phyloP scores from a whole-genome alignment of 2,888 invertebrate species.

The Prosopocoilus inquinatus region DNA sequence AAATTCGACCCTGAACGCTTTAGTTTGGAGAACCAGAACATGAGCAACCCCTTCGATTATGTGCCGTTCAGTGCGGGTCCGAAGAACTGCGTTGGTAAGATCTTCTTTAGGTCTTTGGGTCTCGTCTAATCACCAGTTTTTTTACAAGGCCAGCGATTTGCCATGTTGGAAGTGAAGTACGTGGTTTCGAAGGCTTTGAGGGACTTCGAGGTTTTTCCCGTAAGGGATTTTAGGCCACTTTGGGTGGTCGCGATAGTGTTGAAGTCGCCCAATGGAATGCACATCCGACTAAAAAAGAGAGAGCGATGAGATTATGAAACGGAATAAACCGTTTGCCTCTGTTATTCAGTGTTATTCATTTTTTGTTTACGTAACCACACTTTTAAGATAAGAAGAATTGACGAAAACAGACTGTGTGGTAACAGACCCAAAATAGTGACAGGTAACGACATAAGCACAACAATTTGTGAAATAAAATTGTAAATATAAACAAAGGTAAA shows the following conservation, averaged over 20 bases:
- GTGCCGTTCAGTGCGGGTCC: conserved; percentile 44
- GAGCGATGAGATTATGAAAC: no score
- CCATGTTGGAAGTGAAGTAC: conserved; percentile 7
- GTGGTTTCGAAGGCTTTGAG: conserved; percentile 1
- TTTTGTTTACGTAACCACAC: no score
- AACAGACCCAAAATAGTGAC: no score
- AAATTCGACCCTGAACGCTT: conserved; percentile 45
- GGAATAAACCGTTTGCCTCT: no score
- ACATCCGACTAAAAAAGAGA: conserved; percentile 5
- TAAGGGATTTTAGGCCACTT: conserved; percentile 1
- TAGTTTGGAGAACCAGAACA: conserved; percentile 34
- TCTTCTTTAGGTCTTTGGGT: no score
- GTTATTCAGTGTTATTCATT: no score
- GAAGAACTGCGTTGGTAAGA: conserved; percentile 36
- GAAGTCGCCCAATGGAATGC: conserved; percentile 4
- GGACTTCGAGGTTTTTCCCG: conserved; percentile 6
- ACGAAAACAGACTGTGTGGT: no score
- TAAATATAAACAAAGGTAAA: no score
- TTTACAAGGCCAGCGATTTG: conserved; percentile 9
- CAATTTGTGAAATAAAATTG: no score
- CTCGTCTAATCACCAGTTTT: no score
- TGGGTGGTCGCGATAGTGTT: not conserved
- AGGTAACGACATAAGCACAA: no score
- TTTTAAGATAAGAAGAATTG: no score
- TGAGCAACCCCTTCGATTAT: conserved; percentile 39